A percentile compares a stretch with the other conserved stretches of the same genome.
These are phyloP conservation scores for Chrysolina americana DNA, from an alignment of 2,888 invertebrate genomes.

Conservation along the genomic window DNA sequence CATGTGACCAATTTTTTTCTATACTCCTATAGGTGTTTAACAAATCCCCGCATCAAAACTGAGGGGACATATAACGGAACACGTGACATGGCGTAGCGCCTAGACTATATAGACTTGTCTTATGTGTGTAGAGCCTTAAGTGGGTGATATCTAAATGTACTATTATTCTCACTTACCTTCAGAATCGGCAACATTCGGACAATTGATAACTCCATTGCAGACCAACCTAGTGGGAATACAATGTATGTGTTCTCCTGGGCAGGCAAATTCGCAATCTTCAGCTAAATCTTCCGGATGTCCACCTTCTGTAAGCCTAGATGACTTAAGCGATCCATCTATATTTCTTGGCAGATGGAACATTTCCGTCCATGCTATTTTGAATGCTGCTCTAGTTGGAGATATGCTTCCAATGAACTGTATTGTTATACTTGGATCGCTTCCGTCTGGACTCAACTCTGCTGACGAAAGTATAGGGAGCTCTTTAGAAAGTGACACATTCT, in stretches of 20 bases:
- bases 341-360: slow-evolving; percentile 89
- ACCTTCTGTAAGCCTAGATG: slow-evolving; percentile 81
- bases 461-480: slow-evolving; percentile 86
- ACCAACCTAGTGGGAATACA: slow-evolving; percentile 88
- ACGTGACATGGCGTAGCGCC: too few species aligned
- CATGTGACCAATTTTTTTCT: too few species aligned
- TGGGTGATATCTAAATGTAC: too few species aligned
- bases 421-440: slow-evolving; percentile 63
- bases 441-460: slow-evolving; percentile 80
- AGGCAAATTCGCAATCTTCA: slow-evolving; percentile 87
- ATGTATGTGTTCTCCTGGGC: slow-evolving; percentile 86
- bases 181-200: slow-evolving; percentile 79
- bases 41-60: too few species aligned
- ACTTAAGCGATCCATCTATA: slow-evolving; percentile 83
- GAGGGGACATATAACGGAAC: too few species aligned
- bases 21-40: too few species aligned
- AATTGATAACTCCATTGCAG: slow-evolving; percentile 91
- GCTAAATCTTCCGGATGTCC: slow-evolving; percentile 67
- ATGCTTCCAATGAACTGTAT: slow-evolving; percentile 82
- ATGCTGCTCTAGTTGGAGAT: slow-evolving; percentile 85
- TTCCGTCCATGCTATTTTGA: slow-evolving; percentile 93
- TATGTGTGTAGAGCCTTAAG: too few species aligned
- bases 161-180: slow-evolving; percentile 63
- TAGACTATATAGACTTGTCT: too few species aligned
- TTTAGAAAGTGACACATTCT: slow-evolving; percentile 85